Base-by-base conservation (phyloP, 2,888 invertebrate genomes). In the Machimus atricapillus region DNA sequence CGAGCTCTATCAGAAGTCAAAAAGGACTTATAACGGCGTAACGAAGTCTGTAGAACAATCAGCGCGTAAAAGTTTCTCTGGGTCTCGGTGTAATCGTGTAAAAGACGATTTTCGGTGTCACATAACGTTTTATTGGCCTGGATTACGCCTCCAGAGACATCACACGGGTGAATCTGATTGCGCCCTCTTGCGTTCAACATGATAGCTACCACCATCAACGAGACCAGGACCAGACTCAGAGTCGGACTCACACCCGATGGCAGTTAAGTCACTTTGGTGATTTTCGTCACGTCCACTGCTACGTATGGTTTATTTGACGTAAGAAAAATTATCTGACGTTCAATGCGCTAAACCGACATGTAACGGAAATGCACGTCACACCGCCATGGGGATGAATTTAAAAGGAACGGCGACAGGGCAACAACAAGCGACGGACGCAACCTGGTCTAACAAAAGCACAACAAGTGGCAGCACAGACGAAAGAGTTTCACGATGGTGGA, bases 291-390 rank as follows among this genome's bases (percentile, higher is more conserved):
- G 85, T 85, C 74, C 74, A 74, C n/a, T 16, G 27, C 16, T 23
- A 74, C 31, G 27, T 74, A 82, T 58, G 82, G 23, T 82, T 82
- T 82, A 66, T 58, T 82, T 82, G 58, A 82, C 66, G 40, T 66
- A 66, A 66, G 66, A 66, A 23, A 66, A 66, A 66, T 66, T 66
- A 27, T 66, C 66, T 66, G 66, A 66, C 66, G 66, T 66, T 23
- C 66, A 9, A 66, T 66, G 27, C 27, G 8, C 66, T 66, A 66
- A 66, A 66, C 74, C 74, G 85, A 85, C 85, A 46, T 85, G 85
- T 73, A 85, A 85, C 74, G 85, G 85, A 85, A 85, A 85, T 85
- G 85, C 74, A 85, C 37, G 66, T 74, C 85, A 74, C n/a, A 74
- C 16, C 46, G 85, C 46, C 74, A 46, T 74, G 73, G 74, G 58